These are phyloP conservation scores for Sebastes schlegelii DNA, from an alignment of 2,113 vertebrate species.

Conservation along the genomic window DNA sequence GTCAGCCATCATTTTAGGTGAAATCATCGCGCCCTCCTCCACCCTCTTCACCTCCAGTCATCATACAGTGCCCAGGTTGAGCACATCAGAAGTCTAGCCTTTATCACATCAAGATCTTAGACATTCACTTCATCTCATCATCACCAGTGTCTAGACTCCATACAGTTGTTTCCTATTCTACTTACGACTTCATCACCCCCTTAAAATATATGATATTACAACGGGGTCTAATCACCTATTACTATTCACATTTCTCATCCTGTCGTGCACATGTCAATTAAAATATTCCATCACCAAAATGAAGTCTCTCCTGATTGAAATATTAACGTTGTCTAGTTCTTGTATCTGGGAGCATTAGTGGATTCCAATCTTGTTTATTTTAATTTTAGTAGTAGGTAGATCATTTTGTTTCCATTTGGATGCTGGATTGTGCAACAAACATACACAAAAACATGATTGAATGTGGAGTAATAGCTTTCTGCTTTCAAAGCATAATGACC, in stretches of 20 bases:
- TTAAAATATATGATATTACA: not conserved
- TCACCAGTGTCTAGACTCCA: not conserved
- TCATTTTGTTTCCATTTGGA: not conserved
- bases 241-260: not conserved
- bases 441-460: not conserved
- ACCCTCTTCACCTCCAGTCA: not conserved
- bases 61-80: not conserved
- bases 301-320: not conserved
- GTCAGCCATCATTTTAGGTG: not conserved
- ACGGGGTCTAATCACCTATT: not conserved
- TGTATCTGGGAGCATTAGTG: not conserved
- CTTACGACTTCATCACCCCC: not conserved
- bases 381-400: not conserved
- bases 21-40: not conserved
- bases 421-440: not conserved
- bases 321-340: not conserved
- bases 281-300: not conserved
- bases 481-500: not conserved
- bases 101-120: not conserved
- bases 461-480: slow-evolving; percentile 10
- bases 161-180: not conserved
- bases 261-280: not conserved
- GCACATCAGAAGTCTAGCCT: not conserved
- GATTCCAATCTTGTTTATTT: not conserved
- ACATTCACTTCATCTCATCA: not conserved